Evolutionary conservation across 2,797 vertebrate species (phyloP).

Genomic region (Sebastes steindachneri): DNA sequence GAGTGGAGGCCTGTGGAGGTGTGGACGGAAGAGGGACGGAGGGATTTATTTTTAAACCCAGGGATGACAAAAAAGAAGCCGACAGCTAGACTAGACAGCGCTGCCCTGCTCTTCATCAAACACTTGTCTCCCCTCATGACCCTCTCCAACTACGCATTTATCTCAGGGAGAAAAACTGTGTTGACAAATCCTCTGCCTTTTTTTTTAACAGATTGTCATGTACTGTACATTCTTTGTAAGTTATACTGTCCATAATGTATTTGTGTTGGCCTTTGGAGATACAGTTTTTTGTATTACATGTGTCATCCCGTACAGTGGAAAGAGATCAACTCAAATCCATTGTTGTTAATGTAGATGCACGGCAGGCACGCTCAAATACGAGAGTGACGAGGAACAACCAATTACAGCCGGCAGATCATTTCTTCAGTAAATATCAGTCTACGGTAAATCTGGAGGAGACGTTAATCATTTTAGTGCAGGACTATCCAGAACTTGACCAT

Average conservation of each 20-base stretch:
- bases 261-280: not conserved
- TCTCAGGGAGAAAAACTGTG: constrained; percentile 29
- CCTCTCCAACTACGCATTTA: constrained; percentile 40
- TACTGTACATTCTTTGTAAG: not conserved
- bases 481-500: too few species aligned
- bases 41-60: constrained; percentile 81
- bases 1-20: constrained; percentile 27
- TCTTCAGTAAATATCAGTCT: too few species aligned
- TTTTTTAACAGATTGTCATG: not conserved
- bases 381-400: too few species aligned
- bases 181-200: constrained; percentile 18
- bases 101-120: constrained; percentile 69
- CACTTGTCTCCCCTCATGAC: constrained; percentile 62
- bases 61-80: constrained; percentile 63
- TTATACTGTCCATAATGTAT: not conserved
- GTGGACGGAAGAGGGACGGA: constrained; percentile 38
- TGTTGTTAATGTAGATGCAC: too few species aligned
- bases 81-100: constrained; percentile 35
- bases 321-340: too few species aligned
- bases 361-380: too few species aligned
- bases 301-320: too few species aligned
- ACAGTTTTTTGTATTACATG: too few species aligned
- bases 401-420: too few species aligned
- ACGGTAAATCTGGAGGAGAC: too few species aligned
- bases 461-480: too few species aligned